Percentiles rank a stretch among this genome's conserved stretches.
Conservation (phyloP, 2,888 invertebrate genomes). For the Rambutsinella grinnellia region DNA sequence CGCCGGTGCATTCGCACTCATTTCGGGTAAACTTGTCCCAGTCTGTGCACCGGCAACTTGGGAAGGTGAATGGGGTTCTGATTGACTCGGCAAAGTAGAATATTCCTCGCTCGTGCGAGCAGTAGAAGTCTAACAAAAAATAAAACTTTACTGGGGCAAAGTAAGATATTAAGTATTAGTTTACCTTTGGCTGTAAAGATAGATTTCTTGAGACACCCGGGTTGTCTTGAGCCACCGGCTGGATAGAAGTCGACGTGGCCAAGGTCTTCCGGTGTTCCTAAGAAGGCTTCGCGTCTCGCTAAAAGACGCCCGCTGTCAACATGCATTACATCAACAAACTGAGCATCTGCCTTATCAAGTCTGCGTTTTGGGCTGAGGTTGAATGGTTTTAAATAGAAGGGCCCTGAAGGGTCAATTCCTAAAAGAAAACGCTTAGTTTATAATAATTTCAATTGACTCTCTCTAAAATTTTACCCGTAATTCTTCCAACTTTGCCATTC, state of each 20-base stretch:
- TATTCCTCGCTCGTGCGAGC: conserved; percentile 55
- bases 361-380: conserved; percentile 48
- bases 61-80: conserved; percentile 57
- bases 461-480: conserved; percentile 48
- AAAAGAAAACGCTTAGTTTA: too few species aligned
- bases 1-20: conserved; percentile 42
- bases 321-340: conserved; percentile 62
- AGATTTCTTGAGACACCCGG: conserved; percentile 59
- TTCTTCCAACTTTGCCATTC: conserved; percentile 49
- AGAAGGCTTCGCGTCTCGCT: conserved; percentile 39
- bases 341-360: conserved; percentile 56
- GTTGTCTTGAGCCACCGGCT: conserved; percentile 57
- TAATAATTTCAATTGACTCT: not conserved
- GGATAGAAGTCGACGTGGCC: conserved; percentile 63
- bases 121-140: conserved; percentile 39
- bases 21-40: conserved; percentile 42
- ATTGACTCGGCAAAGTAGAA: conserved; percentile 61
- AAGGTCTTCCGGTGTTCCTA: conserved; percentile 55
- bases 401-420: conserved; percentile 61
- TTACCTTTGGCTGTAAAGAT: conserved; percentile 37
- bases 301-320: conserved; percentile 46
- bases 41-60: conserved; percentile 53
- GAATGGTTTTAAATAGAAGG: conserved; percentile 53
- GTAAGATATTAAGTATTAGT: too few species aligned
- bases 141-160: too few species aligned